Evolutionary conservation across 2,797 vertebrate species (phyloP).

Genomic region (Mionectes olivaceus): DNA sequence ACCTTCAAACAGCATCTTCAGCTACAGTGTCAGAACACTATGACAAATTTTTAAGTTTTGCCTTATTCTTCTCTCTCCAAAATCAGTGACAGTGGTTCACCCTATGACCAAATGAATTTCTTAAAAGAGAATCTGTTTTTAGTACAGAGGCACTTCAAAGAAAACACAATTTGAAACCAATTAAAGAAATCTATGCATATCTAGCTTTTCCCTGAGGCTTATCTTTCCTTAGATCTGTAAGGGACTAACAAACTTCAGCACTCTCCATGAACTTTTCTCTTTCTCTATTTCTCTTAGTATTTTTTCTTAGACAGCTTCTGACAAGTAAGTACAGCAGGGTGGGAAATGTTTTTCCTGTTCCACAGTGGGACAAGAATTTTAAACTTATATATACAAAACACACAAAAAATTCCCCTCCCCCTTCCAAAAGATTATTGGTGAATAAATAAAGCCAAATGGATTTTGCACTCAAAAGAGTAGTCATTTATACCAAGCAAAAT

Average conservation of each 20-base stretch:
- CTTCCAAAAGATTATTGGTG: not conserved
- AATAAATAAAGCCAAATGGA: not conserved
- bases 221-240: slow-evolving; percentile 26
- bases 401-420: not conserved
- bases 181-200: slow-evolving; percentile 42
- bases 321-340: not conserved
- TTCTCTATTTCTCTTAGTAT: not conserved
- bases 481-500: not conserved
- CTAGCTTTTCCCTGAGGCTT: slow-evolving; percentile 18
- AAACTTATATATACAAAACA: not conserved
- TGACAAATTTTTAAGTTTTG: not conserved
- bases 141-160: slow-evolving; percentile 7
- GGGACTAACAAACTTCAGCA: slow-evolving; percentile 2
- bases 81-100: not conserved
- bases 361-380: not conserved
- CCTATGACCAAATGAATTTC: not conserved
- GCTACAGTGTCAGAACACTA: not conserved
- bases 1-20: not conserved
- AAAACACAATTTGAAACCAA: slow-evolving; percentile 31
- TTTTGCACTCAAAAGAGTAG: not conserved
- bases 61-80: not conserved
- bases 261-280: not conserved
- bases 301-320: not conserved
- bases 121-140: slow-evolving; percentile 29
- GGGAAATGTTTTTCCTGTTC: not conserved